Base-by-base conservation (phyloP, 2,797 vertebrate genomes). In the Oceanodroma leucorhoa region DNA sequence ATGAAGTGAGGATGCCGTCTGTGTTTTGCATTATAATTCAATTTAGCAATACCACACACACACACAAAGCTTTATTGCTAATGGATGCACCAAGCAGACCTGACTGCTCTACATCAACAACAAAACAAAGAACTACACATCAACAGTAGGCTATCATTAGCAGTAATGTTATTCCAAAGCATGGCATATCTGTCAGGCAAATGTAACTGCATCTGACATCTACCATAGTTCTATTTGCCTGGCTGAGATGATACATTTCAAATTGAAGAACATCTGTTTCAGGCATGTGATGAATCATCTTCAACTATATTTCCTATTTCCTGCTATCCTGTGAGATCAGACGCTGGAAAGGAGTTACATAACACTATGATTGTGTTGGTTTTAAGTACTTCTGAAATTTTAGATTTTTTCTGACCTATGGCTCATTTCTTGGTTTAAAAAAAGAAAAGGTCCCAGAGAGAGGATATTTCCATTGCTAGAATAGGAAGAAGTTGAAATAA, bases 11-110 rank as follows among this genome's bases (percentile, higher is more conserved):
- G 79, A 84, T 6, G 83, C 51, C 0, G 43, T n/a, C 89, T 91
- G 89, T 78, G 85, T 88, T 95, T 96, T 92, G 89, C 95, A 91
- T 93, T 93, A 61, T 93, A 90, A 93, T 95, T 94, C 93, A 82
- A 50, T 93, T 92, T 76, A 76, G 89, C 36, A 70, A 70, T 85
- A 88, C 69, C 92, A 86, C 95, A 87, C 94, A 70, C 53, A 81
- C 50, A 85, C 69, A 72, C 58, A 80, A 21, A 84, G 71, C 51
- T 91, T 71, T 71, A 46, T 60, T 95, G 87, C 87, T 96, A 91
- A 95, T 94, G 91, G 84, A 81, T 81, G 66, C 83, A 94, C 73
- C 79, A 55, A 91, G 62, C 91, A 88, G 91, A 96, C 76, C 91
- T 93, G 89, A 79, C 84, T 93, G 91, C 87, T 91, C 94, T 38